Percentiles rank a stretch among this genome's conserved stretches.
Conservation (phyloP, 2,113 vertebrate genomes). For the Eira barbara region DNA sequence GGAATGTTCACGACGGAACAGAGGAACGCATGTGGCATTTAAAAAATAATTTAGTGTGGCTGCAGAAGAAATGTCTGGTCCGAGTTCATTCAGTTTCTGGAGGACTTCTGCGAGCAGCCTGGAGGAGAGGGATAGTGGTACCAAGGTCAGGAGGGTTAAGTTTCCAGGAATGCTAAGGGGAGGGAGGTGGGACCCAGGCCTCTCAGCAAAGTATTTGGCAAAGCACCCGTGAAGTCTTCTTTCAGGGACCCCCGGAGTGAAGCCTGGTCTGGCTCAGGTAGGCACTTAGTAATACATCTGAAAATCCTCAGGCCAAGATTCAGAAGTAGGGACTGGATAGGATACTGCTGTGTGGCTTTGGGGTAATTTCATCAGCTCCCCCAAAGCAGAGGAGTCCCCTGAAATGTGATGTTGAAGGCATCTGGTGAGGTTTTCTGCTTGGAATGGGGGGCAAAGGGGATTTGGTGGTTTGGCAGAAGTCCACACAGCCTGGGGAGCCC, state of each 20-base stretch:
- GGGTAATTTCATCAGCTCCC: not conserved
- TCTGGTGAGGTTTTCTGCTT: not conserved
- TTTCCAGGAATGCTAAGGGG: not conserved
- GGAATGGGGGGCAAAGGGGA: not conserved
- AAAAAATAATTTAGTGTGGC: not conserved
- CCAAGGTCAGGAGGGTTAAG: not conserved
- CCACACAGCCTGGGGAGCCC: accelerated
- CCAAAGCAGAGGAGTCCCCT: not conserved
- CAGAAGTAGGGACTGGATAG: not conserved
- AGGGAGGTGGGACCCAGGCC: not conserved
- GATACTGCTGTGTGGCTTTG: not conserved
- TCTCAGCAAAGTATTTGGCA: not conserved
- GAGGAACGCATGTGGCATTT: not conserved
- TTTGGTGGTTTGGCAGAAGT: not conserved
- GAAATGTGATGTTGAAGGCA: not conserved
- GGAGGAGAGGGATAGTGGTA: not conserved
- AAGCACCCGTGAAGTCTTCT: not conserved
- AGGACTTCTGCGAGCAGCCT: not conserved
- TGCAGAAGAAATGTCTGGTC: not conserved
- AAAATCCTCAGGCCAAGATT: not conserved
- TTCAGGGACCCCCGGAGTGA: not conserved
- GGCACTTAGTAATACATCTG: not conserved
- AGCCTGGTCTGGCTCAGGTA: not conserved
- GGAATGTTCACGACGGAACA: not conserved
- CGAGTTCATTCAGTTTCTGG: not conserved